Evolutionary conservation across 2,888 invertebrate species (phyloP).

Genomic region (Malthinus seriepunctatus): DNA sequence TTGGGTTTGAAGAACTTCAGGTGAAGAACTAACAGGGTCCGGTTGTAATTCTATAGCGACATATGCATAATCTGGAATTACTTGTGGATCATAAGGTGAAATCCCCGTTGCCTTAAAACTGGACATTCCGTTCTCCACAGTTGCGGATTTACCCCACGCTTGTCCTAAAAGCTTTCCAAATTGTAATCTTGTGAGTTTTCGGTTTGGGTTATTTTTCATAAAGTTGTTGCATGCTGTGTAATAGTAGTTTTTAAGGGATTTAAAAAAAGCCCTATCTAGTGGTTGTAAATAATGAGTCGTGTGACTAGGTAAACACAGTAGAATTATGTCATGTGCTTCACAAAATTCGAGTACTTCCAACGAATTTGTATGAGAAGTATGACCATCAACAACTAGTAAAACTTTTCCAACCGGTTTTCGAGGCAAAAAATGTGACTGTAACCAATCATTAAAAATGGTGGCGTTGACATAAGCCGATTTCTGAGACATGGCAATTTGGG

Average conservation of each 20-base stretch:
- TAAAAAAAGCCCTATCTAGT: not conserved
- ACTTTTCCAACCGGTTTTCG: conserved; percentile 39
- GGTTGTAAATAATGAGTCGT: not conserved
- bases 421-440: conserved; percentile 36
- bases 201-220: not conserved
- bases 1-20: too few relatives aligned
- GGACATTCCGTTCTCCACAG: conserved; percentile 1
- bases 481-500: conserved; percentile 1
- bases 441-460: conserved; percentile 4
- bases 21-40: too few relatives aligned
- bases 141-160: conserved; percentile 8
- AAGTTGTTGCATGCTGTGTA: not conserved
- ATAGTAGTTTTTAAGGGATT: not conserved
- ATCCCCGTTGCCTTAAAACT: conserved; percentile 11
- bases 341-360: conserved; percentile 33
- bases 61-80: conserved; percentile 2
- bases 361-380: conserved; percentile 37
- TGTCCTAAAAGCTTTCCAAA: not conserved
- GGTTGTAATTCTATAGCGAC: too few relatives aligned
- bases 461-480: conserved; percentile 7
- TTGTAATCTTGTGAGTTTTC: not conserved
- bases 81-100: conserved; percentile 2
- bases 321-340: conserved; percentile 36
- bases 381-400: conserved; percentile 41
- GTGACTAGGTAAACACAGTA: conserved; percentile 29